phyloP scores from a whole-genome alignment of 2,797 vertebrate species.

The Miichthys miiuy region DNA sequence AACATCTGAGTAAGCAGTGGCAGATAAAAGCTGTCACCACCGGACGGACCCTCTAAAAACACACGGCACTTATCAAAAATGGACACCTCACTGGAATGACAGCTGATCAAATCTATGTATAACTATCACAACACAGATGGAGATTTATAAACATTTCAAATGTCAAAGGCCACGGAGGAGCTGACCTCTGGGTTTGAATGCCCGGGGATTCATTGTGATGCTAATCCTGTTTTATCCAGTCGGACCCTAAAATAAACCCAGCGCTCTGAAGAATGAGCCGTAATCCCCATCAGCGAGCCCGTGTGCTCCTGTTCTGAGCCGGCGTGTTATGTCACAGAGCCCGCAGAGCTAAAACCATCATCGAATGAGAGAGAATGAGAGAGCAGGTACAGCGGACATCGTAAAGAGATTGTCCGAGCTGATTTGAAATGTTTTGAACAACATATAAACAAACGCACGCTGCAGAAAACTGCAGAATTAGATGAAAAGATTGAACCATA shows the following conservation, averaged over 20 bases:
- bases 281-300: slow-evolving; percentile 73
- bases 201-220: slow-evolving; percentile 78
- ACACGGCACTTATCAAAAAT: slow-evolving; percentile 53
- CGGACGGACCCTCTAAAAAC: slow-evolving; percentile 4
- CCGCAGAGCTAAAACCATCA: slow-evolving; percentile 54
- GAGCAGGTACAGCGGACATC: slow-evolving; percentile 41
- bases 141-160: slow-evolving; percentile 77
- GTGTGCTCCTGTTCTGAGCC: slow-evolving; percentile 51
- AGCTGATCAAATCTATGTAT: slow-evolving; percentile 79
- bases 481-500: not conserved
- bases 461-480: not conserved
- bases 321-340: slow-evolving; percentile 69
- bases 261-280: slow-evolving; percentile 73
- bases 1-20: not conserved
- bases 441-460: not conserved
- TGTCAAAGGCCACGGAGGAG: slow-evolving; percentile 68
- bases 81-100: slow-evolving; percentile 68
- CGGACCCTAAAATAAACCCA: slow-evolving; percentile 80
- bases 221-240: slow-evolving; percentile 83
- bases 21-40: slow-evolving; percentile 28
- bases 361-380: slow-evolving; percentile 13
- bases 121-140: slow-evolving; percentile 77
- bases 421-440: slow-evolving; percentile 37
- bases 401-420: slow-evolving; percentile 37
- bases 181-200: slow-evolving; percentile 66